Evolutionary conservation across 1,140 invertebrate genomes (phyloP).

Genomic region (Camponotus pennsylvanicus): DNA sequence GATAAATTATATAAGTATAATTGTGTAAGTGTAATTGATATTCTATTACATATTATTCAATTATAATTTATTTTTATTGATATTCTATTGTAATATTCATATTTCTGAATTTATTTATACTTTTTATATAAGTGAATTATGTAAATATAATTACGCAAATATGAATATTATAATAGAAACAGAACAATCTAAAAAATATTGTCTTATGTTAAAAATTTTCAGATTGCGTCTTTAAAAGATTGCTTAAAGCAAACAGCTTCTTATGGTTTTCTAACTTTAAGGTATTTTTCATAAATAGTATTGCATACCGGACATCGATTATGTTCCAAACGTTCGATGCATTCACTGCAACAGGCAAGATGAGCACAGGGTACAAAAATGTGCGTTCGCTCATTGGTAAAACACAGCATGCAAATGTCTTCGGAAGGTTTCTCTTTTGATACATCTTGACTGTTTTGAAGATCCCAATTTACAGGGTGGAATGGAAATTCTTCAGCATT

Average conservation of each 20-base stretch:
- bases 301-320: not conserved
- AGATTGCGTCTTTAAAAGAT: not conserved
- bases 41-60: too few relatives aligned
- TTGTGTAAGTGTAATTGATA: not conserved
- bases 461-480: not conserved
- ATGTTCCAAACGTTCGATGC: not conserved
- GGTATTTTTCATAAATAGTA: not conserved
- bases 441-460: not conserved
- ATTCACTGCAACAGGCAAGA: slow-evolving; percentile 7
- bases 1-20: slow-evolving; percentile 5
- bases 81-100: too few relatives aligned
- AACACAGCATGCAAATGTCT: slow-evolving; percentile 9
- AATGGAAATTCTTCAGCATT: not conserved
- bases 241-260: not conserved
- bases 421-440: not conserved
- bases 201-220: not conserved
- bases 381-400: not conserved
- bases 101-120: too few relatives aligned
- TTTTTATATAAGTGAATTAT: not conserved
- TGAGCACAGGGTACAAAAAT: slow-evolving; percentile 17
- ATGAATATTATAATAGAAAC: not conserved
- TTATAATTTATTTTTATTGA: too few relatives aligned
- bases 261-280: slow-evolving; percentile 6
- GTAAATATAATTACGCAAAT: not conserved
- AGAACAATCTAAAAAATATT: not conserved